phyloP scores from a whole-genome alignment of 2,113 vertebrate genomes.

The Dryoscopus gambensis region DNA sequence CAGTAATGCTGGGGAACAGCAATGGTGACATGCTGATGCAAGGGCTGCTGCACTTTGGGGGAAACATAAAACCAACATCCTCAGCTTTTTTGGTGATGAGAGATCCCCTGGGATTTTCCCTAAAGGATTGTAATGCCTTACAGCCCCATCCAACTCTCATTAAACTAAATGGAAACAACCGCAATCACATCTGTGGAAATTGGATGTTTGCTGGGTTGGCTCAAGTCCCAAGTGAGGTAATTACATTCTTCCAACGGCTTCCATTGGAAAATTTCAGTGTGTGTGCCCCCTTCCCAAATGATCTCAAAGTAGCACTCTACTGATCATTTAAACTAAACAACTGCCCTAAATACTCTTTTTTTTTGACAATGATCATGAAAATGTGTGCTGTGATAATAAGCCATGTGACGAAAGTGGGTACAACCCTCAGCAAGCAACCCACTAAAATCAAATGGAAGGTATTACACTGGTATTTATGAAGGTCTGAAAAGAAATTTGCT shows the following conservation, averaged over 20 bases:
- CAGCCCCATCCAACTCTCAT: conserved; percentile 36
- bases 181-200: conserved; percentile 49
- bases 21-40: background rate
- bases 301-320: conserved; percentile 20
- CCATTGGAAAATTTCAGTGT: conserved; percentile 28
- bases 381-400: background rate
- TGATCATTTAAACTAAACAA: conserved; percentile 43
- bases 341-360: background rate
- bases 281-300: background rate
- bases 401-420: background rate
- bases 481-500: background rate
- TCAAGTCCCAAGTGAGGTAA: conserved; percentile 55
- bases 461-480: background rate
- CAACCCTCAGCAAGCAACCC: background rate
- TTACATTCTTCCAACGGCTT: conserved; percentile 14
- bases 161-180: conserved; percentile 63
- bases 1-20: background rate
- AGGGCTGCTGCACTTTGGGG: background rate
- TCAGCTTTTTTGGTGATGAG: conserved; percentile 1
- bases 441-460: background rate
- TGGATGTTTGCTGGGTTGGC: conserved; percentile 48
- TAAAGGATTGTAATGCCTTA: conserved; percentile 31
- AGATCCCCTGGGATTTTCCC: conserved; percentile 1
- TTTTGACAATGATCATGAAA: background rate
- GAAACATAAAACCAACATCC: conserved; percentile 21